Percentiles rank a stretch among this genome's conserved stretches.
phyloP scores from a whole-genome alignment of 2,888 invertebrate genomes.

The Gymnosoma rotundatum region DNA sequence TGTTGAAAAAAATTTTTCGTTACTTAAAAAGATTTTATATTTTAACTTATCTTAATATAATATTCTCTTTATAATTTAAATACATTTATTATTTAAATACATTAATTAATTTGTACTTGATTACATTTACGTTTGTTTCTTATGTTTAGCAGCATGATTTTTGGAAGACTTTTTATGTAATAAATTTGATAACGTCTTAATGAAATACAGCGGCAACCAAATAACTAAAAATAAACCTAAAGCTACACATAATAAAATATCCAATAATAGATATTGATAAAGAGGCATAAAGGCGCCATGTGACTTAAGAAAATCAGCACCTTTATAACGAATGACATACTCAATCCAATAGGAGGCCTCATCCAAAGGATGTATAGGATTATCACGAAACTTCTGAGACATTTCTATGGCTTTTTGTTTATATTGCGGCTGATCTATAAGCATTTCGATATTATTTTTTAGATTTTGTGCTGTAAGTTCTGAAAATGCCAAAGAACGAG shows the following conservation, averaged over 20 bases:
- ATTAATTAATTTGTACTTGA: slow-evolving; percentile 38
- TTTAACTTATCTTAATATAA: neutral
- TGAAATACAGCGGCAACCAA: slow-evolving; percentile 74
- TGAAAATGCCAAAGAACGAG: slow-evolving; percentile 78
- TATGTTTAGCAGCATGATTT: slow-evolving; percentile 5
- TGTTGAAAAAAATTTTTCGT: no score
- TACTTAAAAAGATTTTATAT: neutral
- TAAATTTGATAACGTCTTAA: slow-evolving; percentile 64
- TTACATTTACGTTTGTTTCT: slow-evolving; percentile 47
- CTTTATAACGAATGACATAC: slow-evolving; percentile 83
- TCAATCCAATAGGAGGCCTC: slow-evolving; percentile 86
- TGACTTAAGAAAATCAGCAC: slow-evolving; percentile 81
- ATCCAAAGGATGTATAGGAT: slow-evolving; percentile 84
- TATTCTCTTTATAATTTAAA: neutral
- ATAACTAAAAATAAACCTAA: slow-evolving; percentile 72
- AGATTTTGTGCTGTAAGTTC: slow-evolving; percentile 80
- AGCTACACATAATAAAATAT: slow-evolving; percentile 83
- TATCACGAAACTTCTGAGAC: slow-evolving; percentile 83
- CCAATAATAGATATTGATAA: slow-evolving; percentile 82
- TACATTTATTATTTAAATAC: slow-evolving; percentile 4
- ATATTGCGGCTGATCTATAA: slow-evolving; percentile 81
- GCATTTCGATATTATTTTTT: slow-evolving; percentile 77
- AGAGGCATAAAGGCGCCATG: slow-evolving; percentile 81
- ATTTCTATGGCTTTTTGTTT: slow-evolving; percentile 81
- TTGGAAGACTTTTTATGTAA: slow-evolving; percentile 19